These are phyloP conservation scores for Dinocampus coccinellae DNA, from an alignment of 2,888 invertebrate species.

Conservation along the genomic window DNA sequence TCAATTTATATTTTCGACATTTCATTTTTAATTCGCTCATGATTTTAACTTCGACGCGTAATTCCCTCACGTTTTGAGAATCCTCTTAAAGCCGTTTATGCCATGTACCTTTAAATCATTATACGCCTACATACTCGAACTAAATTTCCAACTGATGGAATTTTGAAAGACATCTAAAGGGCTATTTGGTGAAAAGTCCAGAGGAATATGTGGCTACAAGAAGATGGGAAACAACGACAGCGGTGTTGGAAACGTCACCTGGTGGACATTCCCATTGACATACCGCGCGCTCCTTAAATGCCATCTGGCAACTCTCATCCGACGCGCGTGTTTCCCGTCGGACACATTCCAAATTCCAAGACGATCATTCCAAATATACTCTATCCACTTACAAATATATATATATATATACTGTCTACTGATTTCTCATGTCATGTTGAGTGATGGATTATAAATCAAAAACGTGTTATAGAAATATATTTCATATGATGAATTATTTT, in stretches of 20 bases:
- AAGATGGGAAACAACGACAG: slow-evolving; percentile 46
- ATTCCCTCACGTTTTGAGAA: neutral
- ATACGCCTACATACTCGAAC: neutral
- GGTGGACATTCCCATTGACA: slow-evolving; percentile 64
- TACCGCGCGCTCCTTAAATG: slow-evolving; percentile 62
- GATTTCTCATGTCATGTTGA: slow-evolving; percentile 32
- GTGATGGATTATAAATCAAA: slow-evolving; percentile 24
- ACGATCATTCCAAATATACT: slow-evolving; percentile 18
- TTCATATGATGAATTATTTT: slow-evolving; percentile 4
- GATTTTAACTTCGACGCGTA: neutral
- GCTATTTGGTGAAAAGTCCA: neutral
- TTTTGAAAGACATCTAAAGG: slow-evolving; percentile 42
- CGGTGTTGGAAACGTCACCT: slow-evolving; percentile 64
- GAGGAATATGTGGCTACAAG: neutral
- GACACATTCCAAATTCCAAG: slow-evolving; percentile 44
- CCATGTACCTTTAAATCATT: neutral
- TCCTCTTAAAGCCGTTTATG: neutral
- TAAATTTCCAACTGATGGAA: neutral
- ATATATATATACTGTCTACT: neutral
- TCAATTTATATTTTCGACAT: neutral
- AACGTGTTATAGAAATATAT: neutral
- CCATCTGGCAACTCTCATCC: slow-evolving; percentile 50
- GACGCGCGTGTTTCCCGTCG: slow-evolving; percentile 41
- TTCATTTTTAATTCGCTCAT: slow-evolving; percentile 1
- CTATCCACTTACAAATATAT: neutral